Evolutionary conservation across 2,113 vertebrate genomes (phyloP), one percentile per base, ranked within the genome.

Genomic region (Pyrgilauda ruficollis): DNA sequence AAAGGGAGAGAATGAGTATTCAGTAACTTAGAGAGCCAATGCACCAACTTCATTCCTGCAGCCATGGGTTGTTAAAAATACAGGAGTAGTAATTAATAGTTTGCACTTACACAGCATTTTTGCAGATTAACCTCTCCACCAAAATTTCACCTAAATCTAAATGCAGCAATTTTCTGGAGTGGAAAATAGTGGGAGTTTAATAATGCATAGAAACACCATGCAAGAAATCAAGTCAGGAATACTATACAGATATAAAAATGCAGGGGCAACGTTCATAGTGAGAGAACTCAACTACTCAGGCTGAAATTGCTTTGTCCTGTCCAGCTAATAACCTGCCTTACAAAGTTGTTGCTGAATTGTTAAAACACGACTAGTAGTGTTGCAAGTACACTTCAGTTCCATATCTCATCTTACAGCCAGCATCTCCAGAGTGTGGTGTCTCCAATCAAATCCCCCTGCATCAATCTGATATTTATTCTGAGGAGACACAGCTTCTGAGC

Each of bases 351-450:
- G 69, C 62, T 84, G 88, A 84, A 75, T 72, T 90, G 92, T 88
- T 96, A 86, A 95, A 94, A 88, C 81, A 93, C 87, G 94, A 72
- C 94, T 86, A 81, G 86, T 30, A 92, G 55, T 47, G 70, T 61
- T 69, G 91, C 79, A 86, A 94, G 94, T 41, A 74, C 93, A 67
- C 92, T 90, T 90, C 82, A 96, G 73, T 61, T 91, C 90, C 61
- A 7, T 55, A 67, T 74, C 82, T 94, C 85, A 77, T 94, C 75
- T 91, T 22, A 35, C 55, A 92, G 82, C 75, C 43, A 63, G 37
- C 90, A 61, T 91, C 92, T 93, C 83, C 72, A 13, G 90, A 68
- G 81, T 23, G 0, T 24, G 28, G 16, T 64, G 87, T 87, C 74
- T 95, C 93, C 81, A 44, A 4, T 49, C 75, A 64, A 61, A 87